Conservation (phyloP, 2,113 vertebrate genomes). For the Neolamprologus toae region DNA sequence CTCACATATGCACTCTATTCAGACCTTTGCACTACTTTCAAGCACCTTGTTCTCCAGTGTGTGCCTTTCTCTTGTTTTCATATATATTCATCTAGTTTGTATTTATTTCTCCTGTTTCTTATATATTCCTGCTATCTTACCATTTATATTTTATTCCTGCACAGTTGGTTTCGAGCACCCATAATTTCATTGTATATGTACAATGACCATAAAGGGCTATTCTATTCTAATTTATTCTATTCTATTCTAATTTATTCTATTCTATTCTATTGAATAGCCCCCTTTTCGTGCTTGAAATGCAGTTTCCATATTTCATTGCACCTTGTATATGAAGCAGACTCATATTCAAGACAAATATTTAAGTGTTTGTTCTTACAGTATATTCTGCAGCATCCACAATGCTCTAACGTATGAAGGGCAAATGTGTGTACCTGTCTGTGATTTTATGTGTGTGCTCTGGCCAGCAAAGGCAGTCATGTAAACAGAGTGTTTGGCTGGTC, state of each 20-base stretch:
- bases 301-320: neutral
- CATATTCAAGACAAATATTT: neutral
- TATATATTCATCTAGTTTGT: neutral
- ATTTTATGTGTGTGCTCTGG: neutral
- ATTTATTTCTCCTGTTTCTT: neutral
- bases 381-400: neutral
- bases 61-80: neutral
- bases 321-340: neutral
- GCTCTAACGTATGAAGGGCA: neutral
- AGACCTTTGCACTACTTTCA: neutral
- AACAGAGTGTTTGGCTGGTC: conserved; percentile 26
- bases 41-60: neutral
- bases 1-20: neutral
- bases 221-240: neutral
- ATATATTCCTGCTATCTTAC: neutral
- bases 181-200: neutral
- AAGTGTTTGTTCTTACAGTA: neutral
- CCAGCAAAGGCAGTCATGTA: conserved; percentile 1
- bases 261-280: neutral
- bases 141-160: neutral
- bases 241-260: neutral
- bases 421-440: neutral
- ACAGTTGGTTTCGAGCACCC: neutral
- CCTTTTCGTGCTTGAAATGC: neutral
- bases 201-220: neutral